Conservation (phyloP, 2,797 vertebrate species). For the Chiloscyllium punctatum region DNA sequence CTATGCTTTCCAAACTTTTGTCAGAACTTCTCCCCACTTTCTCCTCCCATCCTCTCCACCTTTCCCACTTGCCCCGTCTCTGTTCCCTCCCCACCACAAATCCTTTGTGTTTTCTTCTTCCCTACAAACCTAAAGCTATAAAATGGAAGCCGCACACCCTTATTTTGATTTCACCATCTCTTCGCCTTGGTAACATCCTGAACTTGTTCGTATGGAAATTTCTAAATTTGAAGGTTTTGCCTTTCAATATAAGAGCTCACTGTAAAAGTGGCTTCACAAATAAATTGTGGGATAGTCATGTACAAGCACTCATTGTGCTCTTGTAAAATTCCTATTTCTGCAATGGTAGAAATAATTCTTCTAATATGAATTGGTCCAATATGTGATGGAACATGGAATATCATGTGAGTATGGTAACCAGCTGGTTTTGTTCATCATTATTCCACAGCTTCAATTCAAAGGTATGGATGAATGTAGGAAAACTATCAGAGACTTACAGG, state of each 20-base stretch:
- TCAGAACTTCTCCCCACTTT: not conserved
- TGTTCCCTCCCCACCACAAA: no score
- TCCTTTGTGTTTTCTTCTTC: not conserved
- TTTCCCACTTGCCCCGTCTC: not conserved
- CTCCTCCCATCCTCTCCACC: no score
- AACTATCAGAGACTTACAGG: not conserved
- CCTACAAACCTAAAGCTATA: not conserved
- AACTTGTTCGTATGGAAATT: not conserved
- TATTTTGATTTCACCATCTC: not conserved
- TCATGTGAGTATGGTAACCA: not conserved
- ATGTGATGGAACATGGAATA: not conserved
- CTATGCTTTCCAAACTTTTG: not conserved
- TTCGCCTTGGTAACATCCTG: not conserved
- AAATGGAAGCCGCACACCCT: not conserved
- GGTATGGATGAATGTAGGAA: not conserved
- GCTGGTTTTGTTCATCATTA: not conserved
- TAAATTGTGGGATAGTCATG: not conserved
- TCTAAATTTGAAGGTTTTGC: not conserved
- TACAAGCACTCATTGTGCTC: not conserved
- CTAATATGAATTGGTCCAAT: not conserved
- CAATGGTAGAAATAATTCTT: not conserved
- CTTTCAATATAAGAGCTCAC: not conserved
- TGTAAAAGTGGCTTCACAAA: not conserved
- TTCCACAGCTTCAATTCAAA: not conserved
- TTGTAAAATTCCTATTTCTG: not conserved